A percentile compares a stretch with the other conserved stretches of the same genome.
Evolutionary conservation across 2,888 invertebrate species (phyloP).

Genomic region (Aphodius sticticus): DNA sequence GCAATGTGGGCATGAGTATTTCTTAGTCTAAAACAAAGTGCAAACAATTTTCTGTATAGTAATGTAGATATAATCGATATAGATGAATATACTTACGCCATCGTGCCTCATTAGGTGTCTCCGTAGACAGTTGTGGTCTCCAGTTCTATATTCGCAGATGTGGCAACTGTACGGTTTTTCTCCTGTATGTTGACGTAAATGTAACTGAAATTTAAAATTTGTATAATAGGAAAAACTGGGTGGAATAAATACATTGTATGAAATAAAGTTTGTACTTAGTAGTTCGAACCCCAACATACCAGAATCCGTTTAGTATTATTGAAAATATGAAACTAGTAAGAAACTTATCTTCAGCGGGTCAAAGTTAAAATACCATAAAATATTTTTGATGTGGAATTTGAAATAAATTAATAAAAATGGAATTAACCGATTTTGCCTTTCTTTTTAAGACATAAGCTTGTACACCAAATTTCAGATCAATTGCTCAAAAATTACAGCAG

Average conservation of each 20-base stretch:
- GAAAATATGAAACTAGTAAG: too few species aligned
- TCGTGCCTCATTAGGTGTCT: slow-evolving; percentile 72
- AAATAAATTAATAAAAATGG: too few species aligned
- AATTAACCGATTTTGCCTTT: too few species aligned
- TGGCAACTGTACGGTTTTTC: slow-evolving; percentile 80
- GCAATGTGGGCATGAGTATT: slow-evolving; percentile 72
- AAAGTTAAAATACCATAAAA: too few species aligned
- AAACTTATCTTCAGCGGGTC: too few species aligned
- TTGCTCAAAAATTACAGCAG: too few species aligned
- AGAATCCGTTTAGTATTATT: too few species aligned
- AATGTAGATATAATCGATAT: background rate
- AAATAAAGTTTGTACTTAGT: slow-evolving; percentile 15
- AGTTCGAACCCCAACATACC: too few species aligned
- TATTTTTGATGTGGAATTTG: too few species aligned
- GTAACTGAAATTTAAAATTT: slow-evolving; percentile 62
- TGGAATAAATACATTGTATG: background rate
- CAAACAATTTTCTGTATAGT: background rate
- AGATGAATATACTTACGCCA: slow-evolving; percentile 52
- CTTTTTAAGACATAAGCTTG: too few species aligned
- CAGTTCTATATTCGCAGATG: slow-evolving; percentile 73
- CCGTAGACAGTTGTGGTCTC: slow-evolving; percentile 78
- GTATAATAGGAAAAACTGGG: slow-evolving; percentile 13
- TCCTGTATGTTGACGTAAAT: slow-evolving; percentile 78
- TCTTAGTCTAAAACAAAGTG: slow-evolving; percentile 46
- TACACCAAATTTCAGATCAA: too few species aligned